Evolutionary conservation across 2,888 invertebrate genomes (phyloP), one percentile per base, ranked within the genome.

Genomic region (Idaea straminata): DNA sequence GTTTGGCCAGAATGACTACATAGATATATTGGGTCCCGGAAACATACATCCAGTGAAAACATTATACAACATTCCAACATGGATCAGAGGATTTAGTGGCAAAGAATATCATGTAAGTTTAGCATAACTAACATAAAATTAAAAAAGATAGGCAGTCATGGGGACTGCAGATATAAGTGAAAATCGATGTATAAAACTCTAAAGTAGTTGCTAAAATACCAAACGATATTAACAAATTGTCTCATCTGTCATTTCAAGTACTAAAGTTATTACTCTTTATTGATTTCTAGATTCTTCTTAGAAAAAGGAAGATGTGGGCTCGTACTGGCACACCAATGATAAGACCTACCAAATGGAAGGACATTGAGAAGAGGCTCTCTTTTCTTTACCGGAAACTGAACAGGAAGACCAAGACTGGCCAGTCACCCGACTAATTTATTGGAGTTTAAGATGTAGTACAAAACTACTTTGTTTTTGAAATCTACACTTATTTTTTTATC

Each of bases 1-100:
- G 0, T 98, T 97, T 91, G 99, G 99, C 0, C 98, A 98, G 85
- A 99, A 99, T 90, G 99, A 99, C 87, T 99, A 99, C 82, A 98
- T 99, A 72, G 99, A 99, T 84, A 98, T 99, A 67, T 93, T 99
- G 63, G 99, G 99, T 2, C 95, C 96, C 80, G 97, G 97, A 47
- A 93, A 94, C 15, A 72, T 95, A 65, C 97, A 98, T 84, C 99
- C 99, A 0, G 95, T 96, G 0, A 96, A 95, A 82, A 95, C 98
- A 15, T 86, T 98, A 15, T 98, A 98, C 80, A 95, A 96, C 69
- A 94, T 98, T 5, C 99, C 99, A 0, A 88, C 94, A 0, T 99
- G 99, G 99, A 92, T 99, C 57, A 94, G 97, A 77, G 99, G 99
- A 62, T 95, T 98, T 61, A 94, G 94, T 15, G 98, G 86, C 3